These are phyloP conservation scores for Abrostola triplasia DNA, from an alignment of 2,888 invertebrate genomes.

Conservation along the genomic window DNA sequence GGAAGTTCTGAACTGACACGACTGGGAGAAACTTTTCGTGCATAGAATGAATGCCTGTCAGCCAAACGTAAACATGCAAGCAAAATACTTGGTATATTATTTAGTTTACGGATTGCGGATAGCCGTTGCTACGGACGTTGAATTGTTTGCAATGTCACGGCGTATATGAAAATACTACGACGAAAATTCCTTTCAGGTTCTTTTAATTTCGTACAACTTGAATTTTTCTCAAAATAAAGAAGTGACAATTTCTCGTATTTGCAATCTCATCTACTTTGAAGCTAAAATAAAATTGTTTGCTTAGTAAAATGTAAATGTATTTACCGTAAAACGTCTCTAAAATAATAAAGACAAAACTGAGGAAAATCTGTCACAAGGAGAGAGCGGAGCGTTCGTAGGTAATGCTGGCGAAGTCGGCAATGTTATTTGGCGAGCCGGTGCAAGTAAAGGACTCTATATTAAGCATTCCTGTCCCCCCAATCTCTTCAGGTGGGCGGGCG, in stretches of 20 bases:
- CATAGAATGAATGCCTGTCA: slow-evolving; percentile 87
- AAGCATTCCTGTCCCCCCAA: slow-evolving; percentile 86
- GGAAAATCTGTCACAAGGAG: slow-evolving; percentile 63
- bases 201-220: slow-evolving; percentile 31
- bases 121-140: slow-evolving; percentile 42
- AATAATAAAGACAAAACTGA: slow-evolving; percentile 52
- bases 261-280: slow-evolving; percentile 41
- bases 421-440: slow-evolving; percentile 85
- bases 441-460: slow-evolving; percentile 87
- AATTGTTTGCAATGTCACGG: slow-evolving; percentile 53
- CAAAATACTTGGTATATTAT: slow-evolving; percentile 80
- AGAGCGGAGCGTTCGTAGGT: slow-evolving; percentile 63
- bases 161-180: slow-evolving; percentile 37
- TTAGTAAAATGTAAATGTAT: slow-evolving; percentile 44
- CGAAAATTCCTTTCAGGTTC: slow-evolving; percentile 29
- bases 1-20: slow-evolving; percentile 84
- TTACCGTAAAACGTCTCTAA: slow-evolving; percentile 43
- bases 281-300: slow-evolving; percentile 42
- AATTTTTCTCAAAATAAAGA: slow-evolving; percentile 33
- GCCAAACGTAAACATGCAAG: slow-evolving; percentile 81
- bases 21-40: slow-evolving; percentile 85
- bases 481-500: slow-evolving; percentile 83
- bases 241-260: slow-evolving; percentile 31
- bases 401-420: slow-evolving; percentile 75
- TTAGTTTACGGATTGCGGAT: slow-evolving; percentile 68